Base-by-base conservation (phyloP, 2,888 invertebrate genomes). In the Drosophila paramelanica region DNA sequence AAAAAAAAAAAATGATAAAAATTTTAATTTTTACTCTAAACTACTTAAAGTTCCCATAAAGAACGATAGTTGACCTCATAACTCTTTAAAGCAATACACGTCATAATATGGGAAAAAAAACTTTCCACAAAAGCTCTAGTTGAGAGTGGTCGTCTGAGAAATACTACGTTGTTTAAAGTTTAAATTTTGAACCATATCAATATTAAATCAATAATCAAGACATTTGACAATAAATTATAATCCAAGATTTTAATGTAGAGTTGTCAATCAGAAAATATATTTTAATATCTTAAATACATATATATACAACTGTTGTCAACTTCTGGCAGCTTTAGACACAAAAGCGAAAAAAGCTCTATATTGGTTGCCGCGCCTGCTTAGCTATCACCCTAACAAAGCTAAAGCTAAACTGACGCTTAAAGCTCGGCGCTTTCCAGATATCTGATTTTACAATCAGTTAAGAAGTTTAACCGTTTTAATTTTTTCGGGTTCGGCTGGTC, bases 301-400 rank as follows among this genome's bases (percentile, higher is more conserved):
- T 31, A 31, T 8, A 1, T 31, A 8, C 7, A 8, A 1, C 8
- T 33, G 2, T 1, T 33, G 58, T 56, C 73, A 55, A 13, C 73
- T 73, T 56, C 51, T 55, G 58, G 27, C 20, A 45, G n/a, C 25
- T 39, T 42, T 10, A 31, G 5, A 1, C 4, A 39, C 43, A 60
- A 5, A 14, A 55, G 11, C 3, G n/a, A 4, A 8, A 13, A 59
- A 60, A 77, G 73, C 73, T 65, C 33, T 14, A 1, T 8, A 13
- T 3, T 17, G 41, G 46, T 45, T 53, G 41, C 7, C 20, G 17
- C 3, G 3, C 36, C 27, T 10, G 33, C 42, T 51, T 20, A 25
- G n/a, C 31, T 14, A 27, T 10, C 6, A 17, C n/a, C 4, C n/a
- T 38, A 13, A 11, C 36, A 67, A 23, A 39, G 51, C 41, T 51